These are phyloP conservation scores for Mycogona germanica DNA, from an alignment of 2,888 invertebrate species.

Conservation along the genomic window DNA sequence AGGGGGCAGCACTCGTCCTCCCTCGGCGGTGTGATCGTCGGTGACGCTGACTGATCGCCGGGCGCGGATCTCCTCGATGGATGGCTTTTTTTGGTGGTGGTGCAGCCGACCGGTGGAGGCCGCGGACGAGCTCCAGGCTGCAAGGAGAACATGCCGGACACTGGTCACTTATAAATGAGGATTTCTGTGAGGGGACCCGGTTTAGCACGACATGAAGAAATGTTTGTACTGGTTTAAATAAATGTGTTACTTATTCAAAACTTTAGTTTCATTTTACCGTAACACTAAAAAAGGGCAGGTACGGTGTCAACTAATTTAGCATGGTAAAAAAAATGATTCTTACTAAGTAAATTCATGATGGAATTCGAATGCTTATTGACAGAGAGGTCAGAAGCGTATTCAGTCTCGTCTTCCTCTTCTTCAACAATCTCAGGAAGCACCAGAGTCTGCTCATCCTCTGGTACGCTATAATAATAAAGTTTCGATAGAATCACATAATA, in stretches of 20 bases:
- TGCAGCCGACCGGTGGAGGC: not conserved
- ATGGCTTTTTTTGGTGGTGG: not conserved
- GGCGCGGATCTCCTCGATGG: not conserved
- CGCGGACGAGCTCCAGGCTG: constrained; percentile 4
- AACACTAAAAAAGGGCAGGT: too few relatives aligned
- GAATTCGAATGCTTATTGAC: constrained; percentile 18
- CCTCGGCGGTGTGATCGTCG: constrained; percentile 3
- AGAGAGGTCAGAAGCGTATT: constrained; percentile 11
- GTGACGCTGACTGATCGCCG: constrained; percentile 9
- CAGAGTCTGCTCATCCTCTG: constrained; percentile 43
- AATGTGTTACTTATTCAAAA: not conserved
- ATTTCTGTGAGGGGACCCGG: too few relatives aligned
- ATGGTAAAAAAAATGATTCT: not conserved
- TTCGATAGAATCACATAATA: too few relatives aligned
- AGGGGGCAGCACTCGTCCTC: too few relatives aligned
- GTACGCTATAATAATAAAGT: constrained; percentile 36
- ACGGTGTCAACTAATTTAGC: too few relatives aligned
- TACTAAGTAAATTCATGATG: constrained; percentile 20
- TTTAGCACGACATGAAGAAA: too few relatives aligned
- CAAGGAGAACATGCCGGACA: not conserved
- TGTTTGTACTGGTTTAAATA: too few relatives aligned
- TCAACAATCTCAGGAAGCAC: constrained; percentile 43
- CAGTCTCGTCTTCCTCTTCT: constrained; percentile 37
- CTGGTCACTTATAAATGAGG: too few relatives aligned
- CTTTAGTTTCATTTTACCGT: too few relatives aligned